Base-by-base conservation (phyloP, 1,140 invertebrate genomes). In the Dreissena polymorpha region DNA sequence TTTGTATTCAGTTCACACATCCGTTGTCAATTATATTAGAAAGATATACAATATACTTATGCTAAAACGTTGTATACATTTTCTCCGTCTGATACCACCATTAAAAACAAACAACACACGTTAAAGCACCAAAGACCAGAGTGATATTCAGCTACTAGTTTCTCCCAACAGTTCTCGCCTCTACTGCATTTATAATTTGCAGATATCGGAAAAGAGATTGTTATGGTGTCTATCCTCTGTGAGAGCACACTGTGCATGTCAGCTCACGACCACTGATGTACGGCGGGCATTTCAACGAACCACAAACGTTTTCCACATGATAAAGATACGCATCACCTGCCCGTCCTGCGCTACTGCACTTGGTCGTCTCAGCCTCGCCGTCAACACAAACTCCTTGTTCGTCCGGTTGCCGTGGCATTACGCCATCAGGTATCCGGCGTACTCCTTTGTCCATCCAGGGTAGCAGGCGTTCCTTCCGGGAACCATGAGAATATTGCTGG, bases 361-460 rank as follows among this genome's bases (percentile, higher is more conserved):
- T 55, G 16, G 63, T 18, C 8, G 65, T 10, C 49, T 79, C 76
- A 0, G 67, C 23, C 16, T 70, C 2, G 12, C 23, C 65, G 29
- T 79, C 76, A 8, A 79, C 23, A 13, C 76, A 79, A 14, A 65
- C 29, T 70, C 57, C 49, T 79, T 68, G 27, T 25, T 29, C 10
- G 76, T 0, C 13, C n/a, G 10, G 18, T 79, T 12, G 21, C 14
- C 14, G 63, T 70, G 69, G 27, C 69, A 23, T 0, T 21, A 23
- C 12, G 57, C n/a, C 23, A 77, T 77, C 21, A 86, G 57, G 60
- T 86, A 83, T 3, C 85, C 85, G 0, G n/a, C 25, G 63, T 86
- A 86, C 60, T 86, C 85, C 25, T 55, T 6, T 12, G 68, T 78
- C 67, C 71, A 86, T 10, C 65, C 74, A 0, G 57, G 29, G 55